Conservation (phyloP, 2,113 vertebrate species). For the Barbus barbus region DNA sequence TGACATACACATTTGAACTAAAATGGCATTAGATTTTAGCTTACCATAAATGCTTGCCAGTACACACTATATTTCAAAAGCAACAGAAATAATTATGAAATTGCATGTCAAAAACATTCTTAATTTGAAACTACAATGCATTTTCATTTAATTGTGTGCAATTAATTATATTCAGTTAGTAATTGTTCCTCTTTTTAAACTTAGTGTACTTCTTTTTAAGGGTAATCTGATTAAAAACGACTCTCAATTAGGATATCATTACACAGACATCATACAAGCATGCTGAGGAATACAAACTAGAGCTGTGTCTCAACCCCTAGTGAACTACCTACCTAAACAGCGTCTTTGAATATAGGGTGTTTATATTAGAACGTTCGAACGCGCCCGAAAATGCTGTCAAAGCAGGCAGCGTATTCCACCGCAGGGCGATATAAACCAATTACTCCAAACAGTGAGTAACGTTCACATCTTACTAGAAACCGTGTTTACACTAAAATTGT, state of each 20-base stretch:
- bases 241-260: not conserved
- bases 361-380: not conserved
- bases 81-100: no score
- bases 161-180: not conserved
- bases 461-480: not conserved
- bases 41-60: not conserved
- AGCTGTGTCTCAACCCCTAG: not conserved
- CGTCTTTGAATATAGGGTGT: not conserved
- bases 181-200: not conserved
- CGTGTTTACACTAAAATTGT: not conserved
- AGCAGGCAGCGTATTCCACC: not conserved
- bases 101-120: no score
- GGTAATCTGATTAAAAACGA: not conserved
- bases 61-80: no score
- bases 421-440: not conserved
- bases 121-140: not conserved
- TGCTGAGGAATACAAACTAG: not conserved
- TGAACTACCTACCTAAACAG: not conserved
- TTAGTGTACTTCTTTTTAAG: not conserved
- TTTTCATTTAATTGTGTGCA: not conserved
- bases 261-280: not conserved
- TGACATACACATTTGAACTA: not conserved
- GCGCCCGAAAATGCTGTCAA: not conserved
- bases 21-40: not conserved
- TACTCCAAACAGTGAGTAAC: not conserved